phyloP scores from a whole-genome alignment of 1,140 invertebrate species.

The Periplaneta americana region DNA sequence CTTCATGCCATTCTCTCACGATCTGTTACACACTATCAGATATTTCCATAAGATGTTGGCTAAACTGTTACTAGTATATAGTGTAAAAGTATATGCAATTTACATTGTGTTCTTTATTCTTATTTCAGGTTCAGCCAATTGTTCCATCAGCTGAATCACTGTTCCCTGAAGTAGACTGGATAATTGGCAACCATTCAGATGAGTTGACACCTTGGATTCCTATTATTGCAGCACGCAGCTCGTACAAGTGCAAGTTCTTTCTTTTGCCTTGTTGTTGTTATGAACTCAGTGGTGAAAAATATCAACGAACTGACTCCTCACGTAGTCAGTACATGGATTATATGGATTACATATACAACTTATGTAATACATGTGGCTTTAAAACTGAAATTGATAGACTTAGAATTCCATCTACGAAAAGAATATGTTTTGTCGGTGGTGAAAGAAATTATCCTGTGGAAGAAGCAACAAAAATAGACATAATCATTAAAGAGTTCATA shows the following conservation, averaged over 20 bases:
- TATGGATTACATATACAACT: conserved; percentile 64
- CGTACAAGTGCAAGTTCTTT: conserved; percentile 71
- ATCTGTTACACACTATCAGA: too few relatives aligned
- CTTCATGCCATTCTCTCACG: too few relatives aligned
- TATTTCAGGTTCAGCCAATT: conserved; percentile 1
- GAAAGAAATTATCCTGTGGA: conserved; percentile 42
- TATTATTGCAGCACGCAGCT: conserved; percentile 74
- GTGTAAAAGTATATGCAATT: too few relatives aligned
- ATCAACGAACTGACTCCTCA: conserved; percentile 56
- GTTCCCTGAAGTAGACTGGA: conserved; percentile 83
- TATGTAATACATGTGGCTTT: conserved; percentile 75
- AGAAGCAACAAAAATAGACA: conserved; percentile 34
- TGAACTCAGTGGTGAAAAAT: conserved; percentile 85
- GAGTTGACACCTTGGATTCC: conserved; percentile 98
- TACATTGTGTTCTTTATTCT: neutral
- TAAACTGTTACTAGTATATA: too few relatives aligned
- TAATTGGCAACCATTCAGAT: conserved; percentile 98
- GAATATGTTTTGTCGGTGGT: conserved; percentile 73
- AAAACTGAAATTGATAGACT: conserved; percentile 70
- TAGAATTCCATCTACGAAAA: conserved; percentile 94
- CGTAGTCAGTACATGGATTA: conserved; percentile 80
- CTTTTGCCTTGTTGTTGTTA: conserved; percentile 91
- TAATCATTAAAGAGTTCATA: conserved; percentile 44
- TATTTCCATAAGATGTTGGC: too few relatives aligned
- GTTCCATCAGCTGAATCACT: conserved; percentile 48